These are phyloP conservation scores for Spheniscus mendiculus DNA, from an alignment of 2,113 vertebrate genomes.

Conservation along the genomic window DNA sequence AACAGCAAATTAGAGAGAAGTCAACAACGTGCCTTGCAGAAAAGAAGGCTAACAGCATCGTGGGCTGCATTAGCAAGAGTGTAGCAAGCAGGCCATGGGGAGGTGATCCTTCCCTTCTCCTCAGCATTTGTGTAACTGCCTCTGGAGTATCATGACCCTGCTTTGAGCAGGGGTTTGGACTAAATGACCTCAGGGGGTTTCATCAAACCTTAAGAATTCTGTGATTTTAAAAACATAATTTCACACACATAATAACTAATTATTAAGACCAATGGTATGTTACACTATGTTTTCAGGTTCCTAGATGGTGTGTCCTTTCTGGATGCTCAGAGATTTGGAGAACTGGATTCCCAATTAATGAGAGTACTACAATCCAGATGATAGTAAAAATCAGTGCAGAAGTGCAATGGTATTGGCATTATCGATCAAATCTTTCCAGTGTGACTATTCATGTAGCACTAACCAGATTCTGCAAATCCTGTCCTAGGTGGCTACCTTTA, in stretches of 20 bases:
- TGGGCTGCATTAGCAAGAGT: neutral
- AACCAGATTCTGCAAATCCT: neutral
- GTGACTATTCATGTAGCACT: neutral
- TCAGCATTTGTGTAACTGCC: neutral
- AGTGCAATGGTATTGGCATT: neutral
- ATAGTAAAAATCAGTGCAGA: neutral
- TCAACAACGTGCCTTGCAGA: neutral
- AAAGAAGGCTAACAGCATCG: neutral
- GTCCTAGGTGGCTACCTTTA: neutral
- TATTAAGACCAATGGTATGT: neutral
- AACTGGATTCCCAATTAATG: neutral
- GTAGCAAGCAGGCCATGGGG: neutral
- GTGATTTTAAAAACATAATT: neutral
- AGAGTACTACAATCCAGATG: neutral
- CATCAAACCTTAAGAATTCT: neutral
- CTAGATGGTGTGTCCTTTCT: neutral
- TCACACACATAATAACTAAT: neutral
- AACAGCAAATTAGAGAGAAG: neutral
- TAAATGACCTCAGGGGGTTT: neutral
- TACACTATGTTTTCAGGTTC: neutral
- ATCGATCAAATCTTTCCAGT: neutral
- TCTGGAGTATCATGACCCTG: neutral
- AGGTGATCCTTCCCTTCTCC: neutral
- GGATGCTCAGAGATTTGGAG: neutral
- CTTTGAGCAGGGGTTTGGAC: neutral